Percentiles rank a stretch among this genome's conserved stretches.
phyloP scores from a whole-genome alignment of 92 coral and sea anemone species.

The Parazoanthus atlanticus region DNA sequence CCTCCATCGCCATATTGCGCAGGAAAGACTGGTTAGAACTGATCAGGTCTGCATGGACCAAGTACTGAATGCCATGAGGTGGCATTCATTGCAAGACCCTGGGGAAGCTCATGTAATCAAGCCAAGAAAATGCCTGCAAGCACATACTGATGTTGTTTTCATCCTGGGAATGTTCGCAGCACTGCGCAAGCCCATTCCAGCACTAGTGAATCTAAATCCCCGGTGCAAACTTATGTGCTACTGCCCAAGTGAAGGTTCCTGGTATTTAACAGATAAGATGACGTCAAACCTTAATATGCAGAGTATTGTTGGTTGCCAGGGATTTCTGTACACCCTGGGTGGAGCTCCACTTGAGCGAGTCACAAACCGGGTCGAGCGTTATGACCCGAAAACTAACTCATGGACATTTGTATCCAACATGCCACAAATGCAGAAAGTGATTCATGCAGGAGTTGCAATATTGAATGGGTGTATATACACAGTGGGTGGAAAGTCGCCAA shows the following conservation, averaged over 20 bases:
- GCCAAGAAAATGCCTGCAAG: conserved; percentile 39
- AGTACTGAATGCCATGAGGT: conserved; percentile 40
- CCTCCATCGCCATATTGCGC: conserved; percentile 40
- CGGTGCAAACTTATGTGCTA: conserved; percentile 39
- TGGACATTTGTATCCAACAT: conserved; percentile 54
- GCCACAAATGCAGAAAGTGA: conserved; percentile 45
- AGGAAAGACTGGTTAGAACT: conserved; percentile 35
- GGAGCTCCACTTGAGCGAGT: conserved; percentile 42
- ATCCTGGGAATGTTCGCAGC: conserved; percentile 47
- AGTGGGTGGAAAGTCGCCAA: conserved; percentile 51
- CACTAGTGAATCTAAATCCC: conserved; percentile 29
- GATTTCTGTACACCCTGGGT: conserved; percentile 36
- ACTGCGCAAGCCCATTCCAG: conserved; percentile 38
- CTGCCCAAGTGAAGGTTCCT: conserved; percentile 38
- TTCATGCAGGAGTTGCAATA: conserved; percentile 46
- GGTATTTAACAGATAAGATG: conserved; percentile 40
- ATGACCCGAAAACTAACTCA: conserved; percentile 51
- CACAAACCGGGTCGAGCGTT: conserved; percentile 55
- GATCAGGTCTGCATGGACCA: conserved; percentile 40
- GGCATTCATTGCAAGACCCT: conserved; percentile 42
- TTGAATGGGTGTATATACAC: conserved; percentile 50
- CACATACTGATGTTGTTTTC: conserved; percentile 36
- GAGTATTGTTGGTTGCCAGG: conserved; percentile 44
- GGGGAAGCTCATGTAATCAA: conserved; percentile 34
- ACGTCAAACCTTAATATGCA: conserved; percentile 39